Conservation (phyloP, 2,113 vertebrate species). For the Pyrgilauda ruficollis region DNA sequence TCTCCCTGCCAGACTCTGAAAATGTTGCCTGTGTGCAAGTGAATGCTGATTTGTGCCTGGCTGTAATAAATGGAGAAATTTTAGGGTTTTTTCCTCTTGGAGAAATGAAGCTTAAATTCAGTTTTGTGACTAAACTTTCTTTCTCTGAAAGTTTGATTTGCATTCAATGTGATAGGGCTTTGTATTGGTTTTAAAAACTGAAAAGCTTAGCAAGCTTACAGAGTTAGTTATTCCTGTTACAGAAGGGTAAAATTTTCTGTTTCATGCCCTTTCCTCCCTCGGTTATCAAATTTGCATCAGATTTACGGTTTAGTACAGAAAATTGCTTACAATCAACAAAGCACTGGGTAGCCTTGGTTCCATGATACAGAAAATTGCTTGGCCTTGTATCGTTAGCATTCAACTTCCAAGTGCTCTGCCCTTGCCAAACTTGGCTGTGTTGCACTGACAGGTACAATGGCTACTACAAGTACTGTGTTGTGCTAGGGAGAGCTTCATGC, state of each 20-base stretch:
- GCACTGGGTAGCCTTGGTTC: not conserved
- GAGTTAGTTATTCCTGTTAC: not conserved
- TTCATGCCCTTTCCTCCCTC: not conserved
- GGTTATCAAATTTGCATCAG: not conserved
- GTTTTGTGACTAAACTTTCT: not conserved
- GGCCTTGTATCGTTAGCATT: not conserved
- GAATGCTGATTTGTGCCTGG: not conserved
- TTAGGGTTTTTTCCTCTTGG: not conserved
- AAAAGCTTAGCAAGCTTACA: not conserved
- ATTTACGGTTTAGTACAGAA: not conserved
- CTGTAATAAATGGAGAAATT: not conserved
- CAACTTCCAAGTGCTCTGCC: not conserved
- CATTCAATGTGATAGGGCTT: not conserved
- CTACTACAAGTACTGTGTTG: not conserved
- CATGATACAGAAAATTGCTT: not conserved
- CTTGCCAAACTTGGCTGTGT: not conserved
- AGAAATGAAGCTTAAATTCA: not conserved
- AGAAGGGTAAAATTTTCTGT: not conserved
- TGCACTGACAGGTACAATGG: not conserved
- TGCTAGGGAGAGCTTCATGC: not conserved
- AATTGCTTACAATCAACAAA: not conserved
- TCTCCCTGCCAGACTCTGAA: not conserved
- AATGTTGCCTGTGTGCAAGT: not conserved
- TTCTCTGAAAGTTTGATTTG: not conserved
- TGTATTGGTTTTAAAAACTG: not conserved